Evolutionary conservation across 2,888 invertebrate species (phyloP), one percentile per base, ranked within the genome.

Genomic region (Amblyteles armatorius): DNA sequence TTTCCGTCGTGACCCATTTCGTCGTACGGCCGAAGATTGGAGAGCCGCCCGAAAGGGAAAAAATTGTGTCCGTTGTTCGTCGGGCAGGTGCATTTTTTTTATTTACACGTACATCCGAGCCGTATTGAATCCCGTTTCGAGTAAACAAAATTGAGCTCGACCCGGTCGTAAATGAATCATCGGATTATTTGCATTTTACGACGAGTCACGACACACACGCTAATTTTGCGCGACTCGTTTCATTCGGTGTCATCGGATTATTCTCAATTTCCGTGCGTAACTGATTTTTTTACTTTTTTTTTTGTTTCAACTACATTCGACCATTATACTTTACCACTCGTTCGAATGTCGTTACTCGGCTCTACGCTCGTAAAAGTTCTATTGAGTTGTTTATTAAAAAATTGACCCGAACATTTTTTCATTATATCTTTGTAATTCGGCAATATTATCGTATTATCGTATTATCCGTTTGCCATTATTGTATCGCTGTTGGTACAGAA

Each of bases 171-270:
- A 57, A 57, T 26, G 26, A 57, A 57, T 57, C 57, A 57, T 57
- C 22, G 57, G 57, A 22, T 57, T 11, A 57, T 57, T 57, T 57
- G 57, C 26, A 57, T 57, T 57, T 57, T 11, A 57, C 11, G 11
- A 26, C 57, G 22, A 26, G 13, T 26, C 13, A 2, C 22, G 22
- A 22, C 13, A 26, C 13, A 57, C 26, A 13, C 9, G 57, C 22
- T 57, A 22, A 57, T 57, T 26, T 22, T 3, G 22, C 3, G 9
- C 0, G 26, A 57, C 2, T 11, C 16, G 26, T 57, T 22, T 57
- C 13, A 4, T 26, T 57, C 57, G 57, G 11, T 57, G 7, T 0
- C 26, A 22, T 22, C 13, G 57, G 22, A 26, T 57, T 22, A 11
- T 26, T 11, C 11, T 57, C 26, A 57, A 57, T 13, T 57, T 9